A percentile compares a stretch with the other conserved stretches of the same genome.
Evolutionary conservation across 2,113 vertebrate genomes (phyloP).

Genomic region (Antechinus stuartii): DNA sequence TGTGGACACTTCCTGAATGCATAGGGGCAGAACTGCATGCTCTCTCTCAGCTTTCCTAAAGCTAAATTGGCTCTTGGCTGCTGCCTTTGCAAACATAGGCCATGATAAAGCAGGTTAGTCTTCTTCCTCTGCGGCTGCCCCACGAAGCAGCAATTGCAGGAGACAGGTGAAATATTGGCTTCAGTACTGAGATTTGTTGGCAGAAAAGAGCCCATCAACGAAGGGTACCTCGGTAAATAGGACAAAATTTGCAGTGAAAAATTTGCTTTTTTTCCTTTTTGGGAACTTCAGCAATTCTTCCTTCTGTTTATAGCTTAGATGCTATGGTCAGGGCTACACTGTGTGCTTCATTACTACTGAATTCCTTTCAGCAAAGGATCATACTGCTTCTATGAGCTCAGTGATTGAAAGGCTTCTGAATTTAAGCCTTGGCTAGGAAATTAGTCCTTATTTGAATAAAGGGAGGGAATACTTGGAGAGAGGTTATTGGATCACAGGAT

Average conservation of each 20-base stretch:
- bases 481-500: not conserved
- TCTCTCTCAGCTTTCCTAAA: constrained; percentile 12
- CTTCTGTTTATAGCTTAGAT: not conserved
- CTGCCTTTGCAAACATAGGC: constrained; percentile 46
- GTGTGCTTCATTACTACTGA: not conserved
- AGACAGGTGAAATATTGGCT: constrained; percentile 29
- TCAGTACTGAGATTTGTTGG: not conserved
- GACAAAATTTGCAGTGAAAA: constrained; percentile 43
- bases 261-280: constrained; percentile 43
- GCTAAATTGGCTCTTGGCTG: constrained; percentile 4
- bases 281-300: constrained; percentile 1
- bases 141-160: constrained; percentile 23
- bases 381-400: not conserved
- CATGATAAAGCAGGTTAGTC: constrained; percentile 30
- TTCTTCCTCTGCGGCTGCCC: constrained; percentile 49
- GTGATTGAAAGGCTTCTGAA: not conserved
- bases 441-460: not conserved
- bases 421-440: not conserved
- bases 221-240: constrained; percentile 50
- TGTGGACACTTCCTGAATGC: constrained; percentile 37
- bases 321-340: not conserved
- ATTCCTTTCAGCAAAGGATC: not conserved
- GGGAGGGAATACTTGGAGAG: not conserved
- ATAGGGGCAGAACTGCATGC: not conserved
- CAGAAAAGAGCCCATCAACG: constrained; percentile 14